Conservation (phyloP, 2,113 vertebrate species). For the Ptilorrhoa leucosticta region DNA sequence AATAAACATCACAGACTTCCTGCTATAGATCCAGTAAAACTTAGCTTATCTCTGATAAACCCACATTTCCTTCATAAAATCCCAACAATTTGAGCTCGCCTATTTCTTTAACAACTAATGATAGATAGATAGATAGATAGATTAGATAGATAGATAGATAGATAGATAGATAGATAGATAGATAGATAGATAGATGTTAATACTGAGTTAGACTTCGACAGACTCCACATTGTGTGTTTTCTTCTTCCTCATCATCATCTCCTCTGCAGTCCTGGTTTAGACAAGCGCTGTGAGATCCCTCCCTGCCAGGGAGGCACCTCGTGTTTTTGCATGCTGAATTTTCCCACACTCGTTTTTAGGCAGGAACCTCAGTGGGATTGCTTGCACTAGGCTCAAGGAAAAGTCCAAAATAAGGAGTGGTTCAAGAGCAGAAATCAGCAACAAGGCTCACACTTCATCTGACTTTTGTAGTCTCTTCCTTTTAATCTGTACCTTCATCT, state of each 20-base stretch:
- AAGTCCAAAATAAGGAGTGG: neutral
- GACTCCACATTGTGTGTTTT: neutral
- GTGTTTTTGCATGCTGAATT: neutral
- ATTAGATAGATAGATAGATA: neutral
- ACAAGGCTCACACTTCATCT: neutral
- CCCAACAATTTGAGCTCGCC: accelerated
- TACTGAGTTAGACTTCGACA: neutral
- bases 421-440: neutral
- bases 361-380: accelerated
- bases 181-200: neutral
- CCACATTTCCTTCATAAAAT: neutral
- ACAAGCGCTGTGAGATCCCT: neutral
- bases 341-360: neutral
- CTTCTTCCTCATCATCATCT: neutral
- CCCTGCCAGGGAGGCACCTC: accelerated
- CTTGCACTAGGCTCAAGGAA: neutral
- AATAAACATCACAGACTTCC: neutral
- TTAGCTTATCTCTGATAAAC: neutral
- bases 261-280: neutral
- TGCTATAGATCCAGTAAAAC: neutral
- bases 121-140: neutral
- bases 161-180: neutral
- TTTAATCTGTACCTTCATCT: neutral
- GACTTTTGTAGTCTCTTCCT: neutral
- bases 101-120: neutral